These are phyloP conservation scores for Bactericera cockerelli DNA, from an alignment of 1,140 invertebrate species.

Conservation along the genomic window DNA sequence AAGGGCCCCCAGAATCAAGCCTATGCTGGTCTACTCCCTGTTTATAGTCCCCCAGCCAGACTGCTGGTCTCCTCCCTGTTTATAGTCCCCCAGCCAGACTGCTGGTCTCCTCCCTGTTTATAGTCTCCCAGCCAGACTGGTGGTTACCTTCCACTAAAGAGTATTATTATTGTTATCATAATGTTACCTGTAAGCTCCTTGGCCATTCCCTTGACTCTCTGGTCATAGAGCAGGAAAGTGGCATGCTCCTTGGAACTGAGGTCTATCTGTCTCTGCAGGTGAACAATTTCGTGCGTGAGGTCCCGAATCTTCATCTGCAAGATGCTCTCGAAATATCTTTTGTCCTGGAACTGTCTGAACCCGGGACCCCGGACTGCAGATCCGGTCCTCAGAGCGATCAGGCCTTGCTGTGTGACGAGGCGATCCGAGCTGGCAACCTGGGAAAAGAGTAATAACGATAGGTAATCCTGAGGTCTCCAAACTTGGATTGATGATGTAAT, in stretches of 20 bases:
- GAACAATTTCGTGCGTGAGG: constrained; percentile 49
- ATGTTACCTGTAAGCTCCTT: constrained; percentile 48
- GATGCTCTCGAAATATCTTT: constrained; percentile 63
- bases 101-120: too few species aligned
- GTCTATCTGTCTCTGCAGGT: constrained; percentile 50
- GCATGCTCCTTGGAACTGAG: constrained; percentile 53
- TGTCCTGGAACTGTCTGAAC: constrained; percentile 57
- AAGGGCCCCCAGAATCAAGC: too few species aligned
- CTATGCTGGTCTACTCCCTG: too few species aligned
- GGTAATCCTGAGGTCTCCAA: too few species aligned
- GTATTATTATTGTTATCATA: too few species aligned
- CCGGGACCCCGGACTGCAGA: constrained; percentile 38
- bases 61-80: too few species aligned
- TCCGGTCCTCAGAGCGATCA: constrained; percentile 54
- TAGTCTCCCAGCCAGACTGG: too few species aligned
- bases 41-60: too few species aligned
- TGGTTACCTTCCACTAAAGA: too few species aligned
- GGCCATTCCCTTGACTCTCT: constrained; percentile 48
- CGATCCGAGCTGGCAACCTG: constrained; percentile 39
- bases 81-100: too few species aligned
- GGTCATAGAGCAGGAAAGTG: constrained; percentile 60
- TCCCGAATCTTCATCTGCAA: constrained; percentile 63
- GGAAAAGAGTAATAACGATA: too few species aligned
- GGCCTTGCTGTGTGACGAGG: constrained; percentile 68
- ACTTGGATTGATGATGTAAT: too few species aligned